Evolutionary conservation across 2,113 vertebrate species (phyloP), one percentile per base, ranked within the genome.

Genomic region (Neogale vison): DNA sequence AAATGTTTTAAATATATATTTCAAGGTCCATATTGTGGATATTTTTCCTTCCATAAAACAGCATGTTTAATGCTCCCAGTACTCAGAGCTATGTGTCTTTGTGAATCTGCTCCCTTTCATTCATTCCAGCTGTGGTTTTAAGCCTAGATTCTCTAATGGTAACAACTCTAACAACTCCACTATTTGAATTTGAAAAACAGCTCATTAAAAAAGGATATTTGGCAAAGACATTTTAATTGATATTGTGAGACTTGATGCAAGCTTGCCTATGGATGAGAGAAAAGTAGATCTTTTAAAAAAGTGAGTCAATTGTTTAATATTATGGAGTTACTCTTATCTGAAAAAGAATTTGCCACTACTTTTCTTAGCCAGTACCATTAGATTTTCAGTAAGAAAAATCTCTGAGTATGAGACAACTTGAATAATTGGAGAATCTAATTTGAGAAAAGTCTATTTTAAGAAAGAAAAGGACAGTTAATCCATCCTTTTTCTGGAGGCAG

Each of bases 1-100:
- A 63, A 59, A 93, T 76, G 87, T 83, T 96, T 92, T 86, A 47
- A 96, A 69, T 93, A 52, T 72, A 29, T 71, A 34, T 9, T 36
- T 76, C 26, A 69, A 87, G 6, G 36, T 83, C 50, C 39, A 69
- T 5, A 36, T 29, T 76, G 47, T 6, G 59, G 61, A n/a, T 87
- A 23, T 52, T 69, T 89, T 83, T 83, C 17, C 74, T 82, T 55
- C 67, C 18, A 31, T 26, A 76, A 92, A 95, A 34, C 3, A 87
- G 57, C 36, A 13, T 52, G 15, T 83, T 90, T 45, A 72, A 82
- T 21, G 14, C 17, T 65, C 63, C 69, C 55, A 34, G 72, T 21
- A 42, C 39, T n/a, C 77, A 57, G 52, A 94, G 61, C 36, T 24
- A 2, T 36, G 9, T 15, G 14, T 87, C 12, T 86, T 20, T 45